phyloP scores from a whole-genome alignment of 2,797 vertebrate species.

The Pseudochirops cupreus region DNA sequence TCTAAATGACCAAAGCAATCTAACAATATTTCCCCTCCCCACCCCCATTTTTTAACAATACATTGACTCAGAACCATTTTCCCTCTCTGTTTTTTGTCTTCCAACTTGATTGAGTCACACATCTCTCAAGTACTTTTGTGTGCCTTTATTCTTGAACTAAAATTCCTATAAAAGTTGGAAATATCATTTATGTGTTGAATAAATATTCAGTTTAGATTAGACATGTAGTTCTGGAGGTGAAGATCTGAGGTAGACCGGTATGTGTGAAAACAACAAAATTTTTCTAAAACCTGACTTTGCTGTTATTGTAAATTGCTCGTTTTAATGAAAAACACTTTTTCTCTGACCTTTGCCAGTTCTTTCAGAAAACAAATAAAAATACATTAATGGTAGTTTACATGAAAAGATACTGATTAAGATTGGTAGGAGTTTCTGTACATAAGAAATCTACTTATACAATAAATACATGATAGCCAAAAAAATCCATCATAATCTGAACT shows the following conservation, averaged over 20 bases:
- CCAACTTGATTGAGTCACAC: slow-evolving; percentile 18
- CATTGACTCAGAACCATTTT: slow-evolving; percentile 34
- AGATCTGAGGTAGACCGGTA: slow-evolving; percentile 43
- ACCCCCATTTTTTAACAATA: slow-evolving; percentile 7
- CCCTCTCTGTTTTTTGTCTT: slow-evolving; percentile 39
- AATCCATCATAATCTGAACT: background rate
- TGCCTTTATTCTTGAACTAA: slow-evolving; percentile 54
- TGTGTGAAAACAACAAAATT: slow-evolving; percentile 53
- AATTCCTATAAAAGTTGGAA: slow-evolving; percentile 54
- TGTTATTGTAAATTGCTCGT: slow-evolving; percentile 36
- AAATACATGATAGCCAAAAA: background rate
- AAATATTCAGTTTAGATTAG: slow-evolving; percentile 20
- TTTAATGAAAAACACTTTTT: slow-evolving; percentile 32
- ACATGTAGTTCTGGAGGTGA: background rate
- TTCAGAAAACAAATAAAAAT: background rate
- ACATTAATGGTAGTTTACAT: slow-evolving; percentile 23
- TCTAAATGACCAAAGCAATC: slow-evolving; percentile 48
- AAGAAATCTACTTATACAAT: slow-evolving; percentile 25
- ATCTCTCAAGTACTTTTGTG: slow-evolving; percentile 10
- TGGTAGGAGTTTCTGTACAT: slow-evolving; percentile 50
- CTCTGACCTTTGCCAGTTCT: background rate
- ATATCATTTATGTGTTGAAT: slow-evolving; percentile 11
- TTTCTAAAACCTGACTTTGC: slow-evolving; percentile 53
- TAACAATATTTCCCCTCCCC: slow-evolving; percentile 18
- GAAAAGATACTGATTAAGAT: slow-evolving; percentile 40